Evolutionary conservation across 2,888 invertebrate species (phyloP).

Genomic region (Chrysolina oricalcia): DNA sequence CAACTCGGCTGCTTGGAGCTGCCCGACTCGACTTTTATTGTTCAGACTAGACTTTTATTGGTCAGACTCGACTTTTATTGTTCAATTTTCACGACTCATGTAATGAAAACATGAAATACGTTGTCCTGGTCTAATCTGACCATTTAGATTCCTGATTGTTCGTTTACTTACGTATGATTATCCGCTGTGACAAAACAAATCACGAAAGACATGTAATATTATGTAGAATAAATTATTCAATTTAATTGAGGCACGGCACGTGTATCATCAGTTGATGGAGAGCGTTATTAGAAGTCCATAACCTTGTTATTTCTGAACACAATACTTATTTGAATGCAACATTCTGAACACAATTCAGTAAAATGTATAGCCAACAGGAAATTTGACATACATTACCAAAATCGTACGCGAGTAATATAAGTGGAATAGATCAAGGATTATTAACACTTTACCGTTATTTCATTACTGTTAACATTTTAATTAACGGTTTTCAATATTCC

Average conservation of each 20-base stretch:
- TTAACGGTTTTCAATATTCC: constrained; percentile 11
- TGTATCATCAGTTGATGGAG: not conserved
- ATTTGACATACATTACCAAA: constrained; percentile 24
- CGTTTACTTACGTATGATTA: not conserved
- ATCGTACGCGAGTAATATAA: constrained; percentile 1
- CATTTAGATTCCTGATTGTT: not conserved
- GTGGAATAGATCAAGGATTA: constrained; percentile 9
- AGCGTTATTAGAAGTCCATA: not conserved
- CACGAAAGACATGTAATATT: not conserved
- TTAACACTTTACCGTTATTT: constrained; percentile 9
- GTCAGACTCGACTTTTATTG: too few relatives aligned
- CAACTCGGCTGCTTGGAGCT: too few relatives aligned
- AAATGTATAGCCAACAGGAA: constrained; percentile 6
- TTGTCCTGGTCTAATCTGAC: too few relatives aligned
- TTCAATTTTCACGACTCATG: too few relatives aligned
- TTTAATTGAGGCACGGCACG: not conserved
- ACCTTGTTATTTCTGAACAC: constrained; percentile 3
- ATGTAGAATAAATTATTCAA: not conserved
- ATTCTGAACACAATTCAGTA: not conserved
- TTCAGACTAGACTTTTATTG: too few relatives aligned
- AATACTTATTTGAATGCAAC: not conserved
- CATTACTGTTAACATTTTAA: constrained; percentile 11
- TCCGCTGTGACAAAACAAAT: not conserved
- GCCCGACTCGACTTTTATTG: too few relatives aligned
- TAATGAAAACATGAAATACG: too few relatives aligned